phyloP scores from a whole-genome alignment of 2,113 vertebrate genomes.

The Epinephelus moara region DNA sequence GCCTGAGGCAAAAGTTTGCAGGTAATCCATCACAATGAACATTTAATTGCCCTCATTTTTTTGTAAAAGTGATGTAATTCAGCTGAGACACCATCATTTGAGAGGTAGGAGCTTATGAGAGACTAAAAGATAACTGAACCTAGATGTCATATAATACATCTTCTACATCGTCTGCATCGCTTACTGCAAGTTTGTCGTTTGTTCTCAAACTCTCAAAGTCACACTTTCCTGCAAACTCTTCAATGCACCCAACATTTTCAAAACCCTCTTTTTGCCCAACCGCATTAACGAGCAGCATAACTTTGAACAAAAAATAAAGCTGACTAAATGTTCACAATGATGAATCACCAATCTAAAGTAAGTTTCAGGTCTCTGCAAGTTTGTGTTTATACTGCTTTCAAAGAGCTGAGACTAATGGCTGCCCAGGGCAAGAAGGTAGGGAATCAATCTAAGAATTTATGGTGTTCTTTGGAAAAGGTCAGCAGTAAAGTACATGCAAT shows the following conservation, averaged over 20 bases:
- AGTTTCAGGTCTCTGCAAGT: slow-evolving; percentile 31
- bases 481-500: slow-evolving; percentile 38
- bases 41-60: background rate
- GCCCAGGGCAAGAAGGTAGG: slow-evolving; percentile 22
- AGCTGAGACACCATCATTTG: background rate
- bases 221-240: background rate
- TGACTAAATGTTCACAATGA: slow-evolving; percentile 12
- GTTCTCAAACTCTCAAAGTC: background rate
- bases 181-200: background rate
- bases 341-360: slow-evolving; percentile 29
- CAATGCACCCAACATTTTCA: background rate
- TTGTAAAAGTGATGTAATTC: background rate
- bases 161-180: no score
- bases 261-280: background rate
- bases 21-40: background rate
- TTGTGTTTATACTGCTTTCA: slow-evolving; percentile 38
- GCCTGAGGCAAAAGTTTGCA: background rate
- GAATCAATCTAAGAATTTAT: slow-evolving; percentile 36
- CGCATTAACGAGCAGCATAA: background rate
- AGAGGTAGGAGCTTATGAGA: background rate
- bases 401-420: slow-evolving; percentile 54
- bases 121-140: background rate
- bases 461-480: slow-evolving; percentile 55
- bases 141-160: background rate
- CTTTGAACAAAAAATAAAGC: slow-evolving; percentile 22